Evolutionary conservation across 1,140 invertebrate genomes (phyloP).

Genomic region (Zaprionus tsacasi): DNA sequence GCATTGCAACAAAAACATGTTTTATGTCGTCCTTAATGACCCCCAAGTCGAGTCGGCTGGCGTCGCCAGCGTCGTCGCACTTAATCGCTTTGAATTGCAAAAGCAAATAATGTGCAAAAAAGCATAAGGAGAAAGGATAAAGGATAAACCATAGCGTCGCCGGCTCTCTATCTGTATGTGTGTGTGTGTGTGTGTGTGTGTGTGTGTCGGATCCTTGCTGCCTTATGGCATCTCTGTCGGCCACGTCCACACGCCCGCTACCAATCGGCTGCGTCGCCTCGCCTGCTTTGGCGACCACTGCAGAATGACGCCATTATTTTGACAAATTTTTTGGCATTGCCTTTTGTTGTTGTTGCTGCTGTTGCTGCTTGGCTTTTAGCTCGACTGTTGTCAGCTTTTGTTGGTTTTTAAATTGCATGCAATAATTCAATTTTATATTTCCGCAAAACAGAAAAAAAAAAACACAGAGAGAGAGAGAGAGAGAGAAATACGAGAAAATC

Average conservation of each 20-base stretch:
- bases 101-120: conserved; percentile 83
- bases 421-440: conserved; percentile 84
- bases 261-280: conserved; percentile 4
- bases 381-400: conserved; percentile 77
- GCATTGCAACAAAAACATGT: conserved; percentile 80
- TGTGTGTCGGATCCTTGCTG: conserved; percentile 72
- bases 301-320: conserved; percentile 83
- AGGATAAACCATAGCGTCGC: conserved; percentile 81
- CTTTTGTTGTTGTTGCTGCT: conserved; percentile 53
- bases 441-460: conserved; percentile 55
- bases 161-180: conserved; percentile 35
- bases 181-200: conserved; percentile 38
- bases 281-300: conserved; percentile 65
- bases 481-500: conserved; percentile 5
- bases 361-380: conserved; percentile 66
- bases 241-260: conserved; percentile 35
- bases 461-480: neutral
- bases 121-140: conserved; percentile 80
- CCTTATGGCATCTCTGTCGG: conserved; percentile 69
- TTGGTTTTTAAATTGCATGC: conserved; percentile 81
- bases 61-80: conserved; percentile 57
- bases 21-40: conserved; percentile 82
- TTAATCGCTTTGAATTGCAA: conserved; percentile 83
- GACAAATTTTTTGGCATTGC: conserved; percentile 83
- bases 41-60: conserved; percentile 60